Percentiles rank a stretch among this genome's conserved stretches.
phyloP scores from a whole-genome alignment of 2,888 invertebrate species.

The Drosophila anomelani region DNA sequence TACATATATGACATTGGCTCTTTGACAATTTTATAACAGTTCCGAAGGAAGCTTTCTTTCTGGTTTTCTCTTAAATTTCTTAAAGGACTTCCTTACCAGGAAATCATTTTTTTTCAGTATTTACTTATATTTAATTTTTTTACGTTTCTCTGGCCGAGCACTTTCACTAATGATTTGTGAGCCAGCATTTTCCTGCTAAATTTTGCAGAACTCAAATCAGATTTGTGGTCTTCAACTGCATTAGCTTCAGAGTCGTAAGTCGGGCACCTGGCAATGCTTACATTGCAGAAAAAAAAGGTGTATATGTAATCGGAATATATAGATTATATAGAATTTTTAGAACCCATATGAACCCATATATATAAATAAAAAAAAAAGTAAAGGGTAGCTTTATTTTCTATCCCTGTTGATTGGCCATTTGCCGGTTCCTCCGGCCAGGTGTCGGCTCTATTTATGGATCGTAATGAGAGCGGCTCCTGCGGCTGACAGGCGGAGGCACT shows the following conservation, averaged over 20 bases:
- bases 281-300: not conserved
- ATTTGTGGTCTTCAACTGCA: conserved; percentile 25
- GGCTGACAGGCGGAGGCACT: conserved; percentile 28
- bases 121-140: no score
- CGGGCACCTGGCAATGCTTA: not conserved
- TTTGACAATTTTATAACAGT: no score
- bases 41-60: no score
- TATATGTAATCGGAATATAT: no score
- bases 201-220: conserved; percentile 19
- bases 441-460: conserved; percentile 48
- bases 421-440: conserved; percentile 22
- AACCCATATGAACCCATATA: no score
- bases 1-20: no score
- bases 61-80: not conserved
- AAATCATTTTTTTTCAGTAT: not conserved
- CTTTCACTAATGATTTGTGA: not conserved
- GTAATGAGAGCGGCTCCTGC: conserved; percentile 45
- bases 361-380: not conserved
- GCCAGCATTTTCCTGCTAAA: not conserved
- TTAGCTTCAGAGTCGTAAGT: not conserved
- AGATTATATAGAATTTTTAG: not conserved
- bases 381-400: not conserved
- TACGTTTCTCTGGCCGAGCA: not conserved
- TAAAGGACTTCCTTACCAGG: not conserved
- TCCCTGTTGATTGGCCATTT: not conserved